Evolutionary conservation across 2,797 vertebrate species (phyloP).

Genomic region (Carapus acus): DNA sequence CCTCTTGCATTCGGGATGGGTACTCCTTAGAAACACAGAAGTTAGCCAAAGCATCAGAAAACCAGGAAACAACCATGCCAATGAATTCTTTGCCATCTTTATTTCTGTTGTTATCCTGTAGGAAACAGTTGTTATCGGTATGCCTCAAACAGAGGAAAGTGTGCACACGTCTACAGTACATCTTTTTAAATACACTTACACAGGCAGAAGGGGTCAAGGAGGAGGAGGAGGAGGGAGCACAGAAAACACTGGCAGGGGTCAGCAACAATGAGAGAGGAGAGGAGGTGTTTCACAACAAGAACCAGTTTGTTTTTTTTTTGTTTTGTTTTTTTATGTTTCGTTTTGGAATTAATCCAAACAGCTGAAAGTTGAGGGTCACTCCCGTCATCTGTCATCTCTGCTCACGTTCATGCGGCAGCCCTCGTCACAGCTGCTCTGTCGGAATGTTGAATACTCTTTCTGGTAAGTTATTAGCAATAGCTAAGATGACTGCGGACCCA

Average conservation of each 20-base stretch:
- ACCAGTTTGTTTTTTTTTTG: constrained; percentile 65
- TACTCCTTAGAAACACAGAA: too few relatives aligned
- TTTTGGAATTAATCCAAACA: constrained; percentile 64
- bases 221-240: constrained; percentile 65
- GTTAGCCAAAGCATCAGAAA: neutral
- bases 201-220: constrained; percentile 53
- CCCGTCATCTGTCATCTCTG: constrained; percentile 33
- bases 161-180: constrained; percentile 84
- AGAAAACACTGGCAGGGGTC: constrained; percentile 83
- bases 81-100: constrained; percentile 66
- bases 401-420: constrained; percentile 12
- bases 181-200: constrained; percentile 88
- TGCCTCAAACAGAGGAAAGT: constrained; percentile 74
- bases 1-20: too few relatives aligned
- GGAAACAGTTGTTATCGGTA: constrained; percentile 73
- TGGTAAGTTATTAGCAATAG: constrained; percentile 38
- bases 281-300: constrained; percentile 77
- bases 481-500: constrained; percentile 15
- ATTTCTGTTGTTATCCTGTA: constrained; percentile 72
- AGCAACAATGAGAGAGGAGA: constrained; percentile 24
- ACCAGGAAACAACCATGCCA: too few relatives aligned
- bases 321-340: constrained; percentile 7
- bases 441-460: constrained; percentile 58
- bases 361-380: constrained; percentile 68
- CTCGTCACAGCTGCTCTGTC: constrained; percentile 33